Evolutionary conservation across 2,113 vertebrate species (phyloP), one percentile per base, ranked within the genome.

Genomic region (Copsychus sechellarum): DNA sequence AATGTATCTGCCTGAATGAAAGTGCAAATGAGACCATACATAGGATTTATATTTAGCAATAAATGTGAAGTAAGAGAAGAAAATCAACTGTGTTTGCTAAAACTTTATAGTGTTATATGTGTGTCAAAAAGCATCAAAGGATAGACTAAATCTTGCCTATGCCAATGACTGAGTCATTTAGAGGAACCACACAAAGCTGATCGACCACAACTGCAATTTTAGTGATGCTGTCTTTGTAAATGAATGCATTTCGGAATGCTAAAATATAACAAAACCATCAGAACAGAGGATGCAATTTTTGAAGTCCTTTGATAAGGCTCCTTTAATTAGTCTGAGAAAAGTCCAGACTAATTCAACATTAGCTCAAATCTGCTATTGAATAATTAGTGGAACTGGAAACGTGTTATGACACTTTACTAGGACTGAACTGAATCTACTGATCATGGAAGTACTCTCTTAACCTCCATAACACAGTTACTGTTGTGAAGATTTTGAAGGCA

Each of bases 381-480:
- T 74, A 40, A 51, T 90, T 51, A 58, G 20, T 43, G 48, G 25
- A 82, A 85, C 58, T 53, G 40, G 33, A 84, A 80, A 38, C 14
- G 42, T 5, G 7, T 56, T 48, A 26, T 5, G 53, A 20, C 21
- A 71, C 34, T 90, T 91, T 62, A 65, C 28, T 50, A 67, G 28
- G 43, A n/a, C 21, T 19, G 42, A 26, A 11, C 22, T 58, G 26
- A 85, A 50, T 38, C 42, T 88, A 33, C 48, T 58, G n/a, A 23
- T 79, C 4, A 34, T 38, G 29, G 23, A 70, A 84, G 8, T n/a
- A 50, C 12, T 51, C n/a, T 56, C 50, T 81, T 47, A 86, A 78
- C 5, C 7, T 67, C 21, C 0, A 0, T 22, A 51, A 15, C 42
- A 16, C 23, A 64, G 40, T 67, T 71, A 71, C 9, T 17, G 2